A percentile compares a stretch with the other conserved stretches of the same genome.
phyloP scores from a whole-genome alignment of 2,888 invertebrate species.

The Spatulosminthurus flaviceps region DNA sequence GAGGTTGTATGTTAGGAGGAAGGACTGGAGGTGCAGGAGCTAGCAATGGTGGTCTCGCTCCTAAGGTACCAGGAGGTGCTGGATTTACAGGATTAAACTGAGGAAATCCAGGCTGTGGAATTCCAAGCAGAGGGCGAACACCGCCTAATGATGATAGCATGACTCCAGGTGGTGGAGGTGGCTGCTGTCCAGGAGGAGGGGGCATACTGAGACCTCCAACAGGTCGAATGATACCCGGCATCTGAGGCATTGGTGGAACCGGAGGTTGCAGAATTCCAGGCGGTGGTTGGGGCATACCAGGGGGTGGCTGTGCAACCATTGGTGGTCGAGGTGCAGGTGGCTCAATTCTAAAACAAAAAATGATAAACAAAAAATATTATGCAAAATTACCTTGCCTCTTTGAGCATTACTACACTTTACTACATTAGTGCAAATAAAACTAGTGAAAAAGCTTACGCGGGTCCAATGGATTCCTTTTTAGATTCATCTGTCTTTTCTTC shows the following conservation, averaged over 20 bases:
- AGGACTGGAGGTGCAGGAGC: conserved; percentile 67
- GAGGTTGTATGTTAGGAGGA: conserved; percentile 67
- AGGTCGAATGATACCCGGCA: conserved; percentile 65
- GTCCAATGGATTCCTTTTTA: conserved; percentile 65
- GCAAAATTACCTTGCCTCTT: no score
- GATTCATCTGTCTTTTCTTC: conserved; percentile 67
- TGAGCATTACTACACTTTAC: no score
- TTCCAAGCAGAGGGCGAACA: conserved; percentile 58
- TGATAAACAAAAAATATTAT: not conserved
- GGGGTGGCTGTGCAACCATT: conserved; percentile 55
- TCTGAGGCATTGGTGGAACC: conserved; percentile 64
- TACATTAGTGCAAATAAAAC: not conserved
- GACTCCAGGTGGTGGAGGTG: conserved; percentile 44
- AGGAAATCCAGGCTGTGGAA: conserved; percentile 56
- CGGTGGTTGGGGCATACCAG: conserved; percentile 62
- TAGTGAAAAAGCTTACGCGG: conserved; percentile 37
- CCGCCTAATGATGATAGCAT: conserved; percentile 42
- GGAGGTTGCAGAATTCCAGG: conserved; percentile 57
- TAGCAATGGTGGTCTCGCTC: conserved; percentile 70
- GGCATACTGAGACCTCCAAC: conserved; percentile 65
- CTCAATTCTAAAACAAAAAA: not conserved
- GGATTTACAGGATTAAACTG: conserved; percentile 57
- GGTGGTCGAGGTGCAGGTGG: conserved; percentile 44
- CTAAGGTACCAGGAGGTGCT: conserved; percentile 55
- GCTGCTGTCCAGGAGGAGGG: conserved; percentile 64